A percentile compares a stretch with the other conserved stretches of the same genome.
Evolutionary conservation across 2,113 vertebrate genomes (phyloP).

Genomic region (Lasiurus borealis): DNA sequence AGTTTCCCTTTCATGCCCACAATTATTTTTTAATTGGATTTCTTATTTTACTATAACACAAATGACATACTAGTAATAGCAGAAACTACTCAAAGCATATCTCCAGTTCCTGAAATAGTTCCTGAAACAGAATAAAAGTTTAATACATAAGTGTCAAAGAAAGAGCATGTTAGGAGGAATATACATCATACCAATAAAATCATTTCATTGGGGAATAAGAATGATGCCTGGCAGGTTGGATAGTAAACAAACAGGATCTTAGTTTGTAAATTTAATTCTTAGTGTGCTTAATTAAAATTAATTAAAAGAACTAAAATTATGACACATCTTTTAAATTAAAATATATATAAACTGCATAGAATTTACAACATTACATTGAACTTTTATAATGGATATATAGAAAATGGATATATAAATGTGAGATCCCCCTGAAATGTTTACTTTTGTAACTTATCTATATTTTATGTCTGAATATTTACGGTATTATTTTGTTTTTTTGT

Average conservation of each 20-base stretch:
- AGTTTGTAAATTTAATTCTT: slow-evolving; percentile 1
- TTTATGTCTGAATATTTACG: not conserved
- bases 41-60: not conserved
- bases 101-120: not conserved
- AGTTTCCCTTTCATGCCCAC: not conserved
- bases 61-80: not conserved
- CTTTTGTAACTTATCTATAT: not conserved
- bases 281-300: not conserved
- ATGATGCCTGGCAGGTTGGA: not conserved
- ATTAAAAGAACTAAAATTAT: not conserved
- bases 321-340: not conserved
- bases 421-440: not conserved
- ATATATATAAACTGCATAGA: not conserved
- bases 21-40: slow-evolving; percentile 4
- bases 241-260: not conserved
- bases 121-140: not conserved
- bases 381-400: not conserved
- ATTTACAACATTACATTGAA: not conserved
- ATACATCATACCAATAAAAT: not conserved
- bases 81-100: not conserved
- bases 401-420: not conserved
- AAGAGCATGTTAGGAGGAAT: not conserved
- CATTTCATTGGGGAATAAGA: not conserved
- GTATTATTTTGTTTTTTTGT: not conserved
- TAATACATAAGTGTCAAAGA: not conserved